These are phyloP conservation scores for Anolis apletophallus DNA, from an alignment of 2,797 vertebrate species.

Conservation along the genomic window DNA sequence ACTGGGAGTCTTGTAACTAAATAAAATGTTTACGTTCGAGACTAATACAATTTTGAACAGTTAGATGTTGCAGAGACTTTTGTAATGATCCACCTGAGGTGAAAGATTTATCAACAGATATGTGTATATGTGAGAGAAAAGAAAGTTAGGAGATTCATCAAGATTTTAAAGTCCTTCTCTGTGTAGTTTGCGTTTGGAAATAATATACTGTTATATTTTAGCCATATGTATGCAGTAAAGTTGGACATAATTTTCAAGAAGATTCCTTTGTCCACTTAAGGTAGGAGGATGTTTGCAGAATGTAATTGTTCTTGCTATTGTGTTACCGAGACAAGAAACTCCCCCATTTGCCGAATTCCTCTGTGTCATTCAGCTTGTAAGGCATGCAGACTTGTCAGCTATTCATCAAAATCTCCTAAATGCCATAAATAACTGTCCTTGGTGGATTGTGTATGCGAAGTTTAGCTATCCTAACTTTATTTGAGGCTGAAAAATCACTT, in stretches of 20 bases:
- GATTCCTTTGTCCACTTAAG: conserved; percentile 4
- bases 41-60: conserved; percentile 24
- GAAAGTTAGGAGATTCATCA: not conserved
- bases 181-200: not conserved
- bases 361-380: not conserved
- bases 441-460: not conserved
- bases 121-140: no score
- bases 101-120: not conserved
- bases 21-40: not conserved
- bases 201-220: not conserved
- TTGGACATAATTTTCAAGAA: not conserved
- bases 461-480: not conserved
- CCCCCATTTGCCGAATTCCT: not conserved
- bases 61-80: not conserved
- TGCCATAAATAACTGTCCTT: not conserved
- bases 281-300: not conserved
- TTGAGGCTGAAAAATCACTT: not conserved
- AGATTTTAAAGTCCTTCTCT: not conserved
- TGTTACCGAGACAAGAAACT: not conserved
- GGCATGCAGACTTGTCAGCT: not conserved
- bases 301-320: not conserved
- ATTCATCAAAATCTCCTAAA: not conserved
- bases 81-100: conserved; percentile 13
- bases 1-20: not conserved
- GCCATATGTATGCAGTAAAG: not conserved